phyloP scores from a whole-genome alignment of 2,113 vertebrate genomes.

The Gambusia affinis region DNA sequence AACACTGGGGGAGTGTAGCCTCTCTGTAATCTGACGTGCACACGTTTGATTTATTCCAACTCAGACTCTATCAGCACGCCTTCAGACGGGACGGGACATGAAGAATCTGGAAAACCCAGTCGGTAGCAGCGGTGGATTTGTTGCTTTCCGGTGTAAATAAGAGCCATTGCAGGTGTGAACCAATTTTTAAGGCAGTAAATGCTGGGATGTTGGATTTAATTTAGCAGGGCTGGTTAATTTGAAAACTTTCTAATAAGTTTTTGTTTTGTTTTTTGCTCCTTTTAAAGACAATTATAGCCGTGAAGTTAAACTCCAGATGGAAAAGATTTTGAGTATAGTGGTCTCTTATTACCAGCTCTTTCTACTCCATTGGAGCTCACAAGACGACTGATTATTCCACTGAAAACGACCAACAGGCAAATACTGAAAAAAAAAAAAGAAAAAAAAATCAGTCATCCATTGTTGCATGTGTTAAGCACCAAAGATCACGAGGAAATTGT shows the following conservation, averaged over 20 bases:
- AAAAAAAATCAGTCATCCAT: not conserved
- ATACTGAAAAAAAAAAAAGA: not conserved
- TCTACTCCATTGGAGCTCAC: not conserved
- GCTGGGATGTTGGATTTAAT: not conserved
- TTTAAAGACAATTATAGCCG: not conserved
- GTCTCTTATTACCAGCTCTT: not conserved
- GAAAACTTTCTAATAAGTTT: not conserved
- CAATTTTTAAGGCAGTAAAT: not conserved
- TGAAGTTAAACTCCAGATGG: not conserved
- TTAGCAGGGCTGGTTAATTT: not conserved
- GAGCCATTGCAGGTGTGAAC: constrained; percentile 1
- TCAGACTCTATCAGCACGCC: constrained; percentile 30
- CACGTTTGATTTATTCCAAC: constrained; percentile 57
- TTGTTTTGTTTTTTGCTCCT: not conserved
- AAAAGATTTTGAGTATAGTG: not conserved
- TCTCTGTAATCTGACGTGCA: constrained; percentile 23
- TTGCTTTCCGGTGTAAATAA: constrained; percentile 21
- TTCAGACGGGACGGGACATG: constrained; percentile 30
- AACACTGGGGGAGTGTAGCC: constrained; percentile 19
- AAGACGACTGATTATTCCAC: not conserved
- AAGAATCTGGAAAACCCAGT: constrained; percentile 12
- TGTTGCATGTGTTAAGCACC: constrained; percentile 6
- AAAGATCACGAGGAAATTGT: constrained; percentile 12
- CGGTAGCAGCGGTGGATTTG: constrained; percentile 1
- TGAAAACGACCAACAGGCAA: constrained; percentile 11